Evolutionary conservation across 2,113 vertebrate genomes (phyloP).

Genomic region (Calyptomena viridis): DNA sequence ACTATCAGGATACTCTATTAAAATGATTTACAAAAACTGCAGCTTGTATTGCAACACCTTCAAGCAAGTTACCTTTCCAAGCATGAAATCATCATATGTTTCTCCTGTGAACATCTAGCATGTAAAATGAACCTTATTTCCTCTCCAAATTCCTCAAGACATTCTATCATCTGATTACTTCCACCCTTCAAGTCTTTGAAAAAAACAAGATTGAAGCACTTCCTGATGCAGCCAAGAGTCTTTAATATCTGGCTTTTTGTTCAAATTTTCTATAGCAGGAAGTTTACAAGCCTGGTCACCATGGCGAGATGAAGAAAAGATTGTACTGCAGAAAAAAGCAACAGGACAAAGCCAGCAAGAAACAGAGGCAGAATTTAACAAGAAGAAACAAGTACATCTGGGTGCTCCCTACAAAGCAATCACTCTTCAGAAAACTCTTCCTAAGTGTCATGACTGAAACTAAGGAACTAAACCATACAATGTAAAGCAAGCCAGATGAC

Average conservation of each 20-base stretch:
- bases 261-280: slow-evolving; percentile 28
- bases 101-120: neutral
- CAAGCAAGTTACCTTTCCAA: neutral
- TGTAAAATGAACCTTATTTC: neutral
- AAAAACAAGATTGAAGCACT: neutral
- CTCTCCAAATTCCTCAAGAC: neutral
- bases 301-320: slow-evolving; percentile 25
- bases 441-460: neutral
- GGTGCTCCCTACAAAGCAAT: neutral
- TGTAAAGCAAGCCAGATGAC: neutral
- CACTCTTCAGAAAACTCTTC: neutral
- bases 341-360: neutral
- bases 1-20: neutral
- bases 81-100: neutral
- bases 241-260: slow-evolving; percentile 5
- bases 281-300: slow-evolving; percentile 26
- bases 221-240: neutral
- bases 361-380: neutral
- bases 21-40: slow-evolving; percentile 22
- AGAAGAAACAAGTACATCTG: neutral
- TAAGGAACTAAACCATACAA: neutral
- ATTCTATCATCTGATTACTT: neutral
- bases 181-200: neutral
- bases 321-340: slow-evolving; percentile 11
- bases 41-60: neutral